Evolutionary conservation across 2,888 invertebrate species (phyloP).

Genomic region (Eulithis testata): DNA sequence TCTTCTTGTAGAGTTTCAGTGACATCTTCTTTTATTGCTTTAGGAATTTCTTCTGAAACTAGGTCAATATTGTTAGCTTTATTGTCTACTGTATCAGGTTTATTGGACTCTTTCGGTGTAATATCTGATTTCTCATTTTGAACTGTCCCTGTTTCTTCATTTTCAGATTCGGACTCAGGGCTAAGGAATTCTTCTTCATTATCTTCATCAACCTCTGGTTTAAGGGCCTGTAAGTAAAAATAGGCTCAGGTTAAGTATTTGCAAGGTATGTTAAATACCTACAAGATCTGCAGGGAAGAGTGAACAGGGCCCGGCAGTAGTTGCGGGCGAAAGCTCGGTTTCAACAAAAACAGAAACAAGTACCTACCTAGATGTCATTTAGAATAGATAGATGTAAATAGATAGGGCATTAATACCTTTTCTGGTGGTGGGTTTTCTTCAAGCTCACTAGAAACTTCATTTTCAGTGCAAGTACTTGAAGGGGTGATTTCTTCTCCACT

Average conservation of each 20-base stretch:
- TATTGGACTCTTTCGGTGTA: constrained; percentile 26
- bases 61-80: constrained; percentile 29
- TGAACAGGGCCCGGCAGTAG: no score
- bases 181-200: constrained; percentile 80
- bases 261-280: no score
- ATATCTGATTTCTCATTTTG: constrained; percentile 39
- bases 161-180: constrained; percentile 76
- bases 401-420: constrained; percentile 44
- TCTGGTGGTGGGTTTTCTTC: constrained; percentile 62
- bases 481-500: constrained; percentile 87
- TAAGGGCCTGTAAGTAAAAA: constrained; percentile 46
- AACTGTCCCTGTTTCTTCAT: constrained; percentile 63
- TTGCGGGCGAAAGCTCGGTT: no score
- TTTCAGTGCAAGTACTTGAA: constrained; percentile 60
- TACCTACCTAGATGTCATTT: no score
- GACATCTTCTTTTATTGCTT: constrained; percentile 16
- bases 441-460: constrained; percentile 76
- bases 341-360: no score
- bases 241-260: no score
- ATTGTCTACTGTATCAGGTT: constrained; percentile 22
- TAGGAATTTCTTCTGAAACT: constrained; percentile 12
- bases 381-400: no score
- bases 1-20: constrained; percentile 25
- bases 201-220: constrained; percentile 70
- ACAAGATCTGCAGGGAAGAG: no score